phyloP scores from a whole-genome alignment of 2,797 vertebrate species.

The Eulemur albifrons region DNA sequence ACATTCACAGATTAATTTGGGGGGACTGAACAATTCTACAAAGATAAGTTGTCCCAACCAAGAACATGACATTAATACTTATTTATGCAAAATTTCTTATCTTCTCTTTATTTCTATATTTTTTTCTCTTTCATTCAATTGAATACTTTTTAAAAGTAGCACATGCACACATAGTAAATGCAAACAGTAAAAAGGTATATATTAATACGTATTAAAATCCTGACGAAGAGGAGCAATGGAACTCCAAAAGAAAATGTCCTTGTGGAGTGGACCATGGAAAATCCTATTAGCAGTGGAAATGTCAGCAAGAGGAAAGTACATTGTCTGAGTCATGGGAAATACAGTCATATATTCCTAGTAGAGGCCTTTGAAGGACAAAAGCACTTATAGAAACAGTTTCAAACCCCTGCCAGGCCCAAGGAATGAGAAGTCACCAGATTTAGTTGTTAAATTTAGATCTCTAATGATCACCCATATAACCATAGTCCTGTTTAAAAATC shows the following conservation, averaged over 20 bases:
- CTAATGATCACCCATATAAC: not conserved
- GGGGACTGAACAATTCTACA: not conserved
- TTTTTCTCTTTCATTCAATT: not conserved
- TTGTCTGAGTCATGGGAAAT: not conserved
- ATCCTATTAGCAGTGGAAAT: not conserved
- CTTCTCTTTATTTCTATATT: not conserved
- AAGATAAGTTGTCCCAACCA: not conserved
- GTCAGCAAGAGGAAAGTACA: not conserved
- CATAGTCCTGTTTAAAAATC: not conserved
- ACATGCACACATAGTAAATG: not conserved
- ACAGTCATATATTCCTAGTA: not conserved
- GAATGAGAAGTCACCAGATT: not conserved
- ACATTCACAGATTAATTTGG: not conserved
- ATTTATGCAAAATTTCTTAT: not conserved
- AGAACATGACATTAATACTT: not conserved
- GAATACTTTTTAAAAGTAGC: not conserved
- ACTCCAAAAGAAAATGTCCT: not conserved
- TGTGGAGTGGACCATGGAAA: not conserved
- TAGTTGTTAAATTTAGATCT: not conserved
- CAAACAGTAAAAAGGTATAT: not conserved
- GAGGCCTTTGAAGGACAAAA: not conserved
- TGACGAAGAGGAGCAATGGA: not conserved
- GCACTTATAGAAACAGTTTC: not conserved
- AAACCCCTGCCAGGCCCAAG: not conserved
- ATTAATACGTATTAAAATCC: not conserved